Conservation (phyloP, 2,113 vertebrate genomes). For the Haemorhous mexicanus region DNA sequence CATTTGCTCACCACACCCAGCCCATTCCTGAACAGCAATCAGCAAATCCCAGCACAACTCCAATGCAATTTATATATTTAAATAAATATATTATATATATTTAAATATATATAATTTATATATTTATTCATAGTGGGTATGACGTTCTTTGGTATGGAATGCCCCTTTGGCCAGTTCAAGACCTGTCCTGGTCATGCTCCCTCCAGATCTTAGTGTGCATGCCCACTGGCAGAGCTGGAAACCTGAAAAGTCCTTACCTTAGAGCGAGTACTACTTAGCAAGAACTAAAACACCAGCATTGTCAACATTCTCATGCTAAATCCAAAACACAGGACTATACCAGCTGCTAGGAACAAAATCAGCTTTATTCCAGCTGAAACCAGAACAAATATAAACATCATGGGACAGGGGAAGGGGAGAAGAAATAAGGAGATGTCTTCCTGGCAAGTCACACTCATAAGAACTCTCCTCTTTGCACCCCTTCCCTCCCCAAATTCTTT, state of each 20-base stretch:
- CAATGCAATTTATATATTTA: background rate
- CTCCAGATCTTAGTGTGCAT: background rate
- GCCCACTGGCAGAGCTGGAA: background rate
- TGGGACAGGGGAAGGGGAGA: background rate
- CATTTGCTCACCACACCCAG: background rate
- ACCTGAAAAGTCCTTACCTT: background rate
- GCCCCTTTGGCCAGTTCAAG: background rate
- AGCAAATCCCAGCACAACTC: background rate
- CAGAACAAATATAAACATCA: background rate
- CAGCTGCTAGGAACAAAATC: background rate
- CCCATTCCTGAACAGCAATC: background rate
- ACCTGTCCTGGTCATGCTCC: background rate
- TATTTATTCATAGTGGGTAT: background rate
- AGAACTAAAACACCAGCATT: background rate
- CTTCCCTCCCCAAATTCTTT: background rate
- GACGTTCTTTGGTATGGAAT: fast-evolving
- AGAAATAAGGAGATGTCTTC: background rate
- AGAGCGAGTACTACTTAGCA: background rate
- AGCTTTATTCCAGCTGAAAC: background rate
- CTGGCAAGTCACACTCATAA: background rate
- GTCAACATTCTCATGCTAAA: background rate
- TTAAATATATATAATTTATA: too few relatives aligned
- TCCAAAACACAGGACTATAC: background rate
- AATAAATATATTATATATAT: too few relatives aligned
- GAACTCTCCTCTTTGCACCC: background rate